Evolutionary conservation across 2,888 invertebrate genomes (phyloP).

Genomic region (Drosophila suboccidentalis): DNA sequence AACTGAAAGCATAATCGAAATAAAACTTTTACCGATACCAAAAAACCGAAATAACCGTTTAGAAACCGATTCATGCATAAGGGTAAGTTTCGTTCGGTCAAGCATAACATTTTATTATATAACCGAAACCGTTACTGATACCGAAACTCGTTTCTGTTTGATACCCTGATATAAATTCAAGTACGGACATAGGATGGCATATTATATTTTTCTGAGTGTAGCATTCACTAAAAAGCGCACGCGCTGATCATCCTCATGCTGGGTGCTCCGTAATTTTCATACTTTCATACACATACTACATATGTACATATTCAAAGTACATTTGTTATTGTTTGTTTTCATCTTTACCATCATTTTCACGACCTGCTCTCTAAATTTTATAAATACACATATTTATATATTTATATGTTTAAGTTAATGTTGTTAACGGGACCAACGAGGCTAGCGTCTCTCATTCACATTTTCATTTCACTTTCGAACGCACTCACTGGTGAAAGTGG

Average conservation of each 20-base stretch:
- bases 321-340: conserved; percentile 58
- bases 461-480: conserved; percentile 71
- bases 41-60: too few species aligned
- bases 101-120: too few species aligned
- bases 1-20: too few species aligned
- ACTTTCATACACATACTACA: background rate
- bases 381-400: background rate
- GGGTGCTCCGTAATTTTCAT: conserved; percentile 36
- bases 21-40: too few species aligned
- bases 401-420: conserved; percentile 4
- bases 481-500: conserved; percentile 65
- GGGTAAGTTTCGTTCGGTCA: too few species aligned
- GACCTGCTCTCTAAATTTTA: conserved; percentile 31
- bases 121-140: too few species aligned
- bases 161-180: too few species aligned
- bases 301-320: background rate
- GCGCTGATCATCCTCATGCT: conserved; percentile 37
- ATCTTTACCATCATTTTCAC: conserved; percentile 45
- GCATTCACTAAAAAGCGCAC: conserved; percentile 27
- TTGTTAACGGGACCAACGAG: conserved; percentile 29
- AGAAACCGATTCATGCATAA: too few species aligned
- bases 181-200: too few species aligned
- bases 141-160: too few species aligned
- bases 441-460: conserved; percentile 23
- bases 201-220: too few species aligned